Base-by-base conservation (phyloP, 2,797 vertebrate species). In the Diplodus puntazzo region DNA sequence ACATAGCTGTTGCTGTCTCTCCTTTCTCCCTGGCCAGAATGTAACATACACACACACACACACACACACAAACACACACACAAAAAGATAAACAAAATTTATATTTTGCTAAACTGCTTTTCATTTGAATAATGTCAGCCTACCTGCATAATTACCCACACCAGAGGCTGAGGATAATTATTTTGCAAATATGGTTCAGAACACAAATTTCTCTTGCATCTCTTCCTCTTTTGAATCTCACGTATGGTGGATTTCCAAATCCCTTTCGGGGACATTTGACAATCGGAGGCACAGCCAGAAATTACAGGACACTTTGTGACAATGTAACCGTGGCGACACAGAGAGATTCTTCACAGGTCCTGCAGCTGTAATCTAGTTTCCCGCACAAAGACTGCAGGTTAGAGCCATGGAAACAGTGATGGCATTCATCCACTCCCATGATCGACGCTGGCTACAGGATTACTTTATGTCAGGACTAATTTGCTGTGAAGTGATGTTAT, bases 111-210 rank as follows among this genome's bases (percentile, higher is more conserved):
- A 71, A 87, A 88, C 79, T 71, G 63, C 64, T 81, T 79, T 84
- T 73, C 74, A 82, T 87, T 88, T 87, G 70, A 88, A 90, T 86
- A 83, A 86, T 82, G 72, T 78, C 73, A 73, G 66, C 69, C 73
- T 78, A 88, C 87, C 87, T 87, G 75, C 63, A 84, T 87, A 88
- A 90, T 92, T 88, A 83, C 77, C 72, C 73, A 86, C 86, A 85
- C 87, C 85, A 86, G 75, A 84, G 68, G 30, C 66, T 68, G 69
- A 48, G 66, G 39, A 80, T 84, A 90, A 91, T 89, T 87, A 78
- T 79, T 82, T 89, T 82, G 73, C 74, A 81, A 89, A 89, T 79
- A 87, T 52, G 57, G 73, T 87, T 85, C 62, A 77, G 77, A 89
- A 77, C 61, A 83, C 61, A 88, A 53, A 78, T 80, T 81, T 61